Evolutionary conservation across 2,797 vertebrate species (phyloP), one percentile per base, ranked within the genome.

Genomic region (Phyllotis vaccarum): DNA sequence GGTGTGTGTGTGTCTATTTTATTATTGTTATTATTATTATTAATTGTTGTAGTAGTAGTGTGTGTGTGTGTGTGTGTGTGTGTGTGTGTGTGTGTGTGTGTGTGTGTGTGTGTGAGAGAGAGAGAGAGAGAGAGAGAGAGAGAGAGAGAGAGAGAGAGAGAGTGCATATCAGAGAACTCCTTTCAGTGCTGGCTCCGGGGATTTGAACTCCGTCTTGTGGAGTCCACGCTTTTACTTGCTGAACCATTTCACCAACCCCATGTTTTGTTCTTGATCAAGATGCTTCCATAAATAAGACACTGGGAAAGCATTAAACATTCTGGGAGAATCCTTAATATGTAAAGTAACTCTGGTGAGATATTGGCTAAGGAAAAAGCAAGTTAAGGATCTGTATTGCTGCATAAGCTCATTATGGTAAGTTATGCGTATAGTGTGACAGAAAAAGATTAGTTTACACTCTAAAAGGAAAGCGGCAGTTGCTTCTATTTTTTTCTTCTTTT

Each of bases 351-450:
- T 5, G 62, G 16, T 52, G 40, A 54, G 14, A 46, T 87, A 86
- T 24, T 72, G 66, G 52, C 24, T 56, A 43, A 27, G n/a, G 62
- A 19, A 85, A 90, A 70, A 31, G 37, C 90, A 89, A 29, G 49
- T 87, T 83, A 89, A 6, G 89, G 91, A 95, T 79, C 40, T 93
- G 62, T 72, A n/a, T 64, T 43, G 34, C 34, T 27, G 34, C 66
- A 86, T 56, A 19, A 88, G 58, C 37, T 37, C 52, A 83, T 82
- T 70, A 79, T 83, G 81, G 49, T 43, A 83, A 93, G 86, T 78
- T 14, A 52, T 43, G 13, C 49, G 74, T 56, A 17, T 68, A 40
- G 52, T 72, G 64, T 29, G 37, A 56, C 85, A 86, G 49, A 56
- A 86, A 72, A 40, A 56, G 85, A 40, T 72, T 31, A 62, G 27